Percentiles rank a stretch among this genome's conserved stretches.
phyloP scores from a whole-genome alignment of 2,797 vertebrate species.

The Eospalax fontanierii region DNA sequence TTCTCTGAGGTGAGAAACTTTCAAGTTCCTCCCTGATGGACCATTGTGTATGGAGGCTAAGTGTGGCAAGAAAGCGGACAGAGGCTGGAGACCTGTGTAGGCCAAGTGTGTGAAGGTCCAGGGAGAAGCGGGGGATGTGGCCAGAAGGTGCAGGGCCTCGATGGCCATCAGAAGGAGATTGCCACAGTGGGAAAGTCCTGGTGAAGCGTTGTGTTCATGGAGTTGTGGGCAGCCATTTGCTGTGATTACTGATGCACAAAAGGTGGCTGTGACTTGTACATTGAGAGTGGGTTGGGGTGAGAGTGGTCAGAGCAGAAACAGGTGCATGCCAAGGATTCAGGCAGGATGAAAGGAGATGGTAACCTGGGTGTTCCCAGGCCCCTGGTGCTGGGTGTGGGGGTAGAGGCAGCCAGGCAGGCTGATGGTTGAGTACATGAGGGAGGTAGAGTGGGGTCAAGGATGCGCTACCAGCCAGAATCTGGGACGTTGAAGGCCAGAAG shows the following conservation, averaged over 20 bases:
- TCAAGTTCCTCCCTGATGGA: neutral
- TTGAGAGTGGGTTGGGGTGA: neutral
- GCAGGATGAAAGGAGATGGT: neutral
- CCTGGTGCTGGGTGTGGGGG: neutral
- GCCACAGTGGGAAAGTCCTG: neutral
- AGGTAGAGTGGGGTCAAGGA: neutral
- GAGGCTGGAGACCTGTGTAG: neutral
- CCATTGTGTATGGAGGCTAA: neutral
- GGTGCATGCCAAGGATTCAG: neutral
- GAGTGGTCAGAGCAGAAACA: neutral
- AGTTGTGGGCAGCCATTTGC: too few relatives aligned
- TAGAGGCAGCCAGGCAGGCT: neutral
- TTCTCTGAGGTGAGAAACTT: neutral
- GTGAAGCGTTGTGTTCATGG: neutral
- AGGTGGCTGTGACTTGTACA: neutral
- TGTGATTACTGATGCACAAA: neutral
- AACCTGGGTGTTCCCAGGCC: neutral
- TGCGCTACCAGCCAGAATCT: neutral
- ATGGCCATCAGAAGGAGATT: neutral
- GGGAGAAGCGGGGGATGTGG: neutral
- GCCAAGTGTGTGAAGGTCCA: neutral
- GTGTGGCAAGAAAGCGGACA: neutral
- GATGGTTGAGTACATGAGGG: neutral
- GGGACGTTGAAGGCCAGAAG: neutral
- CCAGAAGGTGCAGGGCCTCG: neutral